phyloP scores from a whole-genome alignment of 2,113 vertebrate species.

The Strix uralensis region DNA sequence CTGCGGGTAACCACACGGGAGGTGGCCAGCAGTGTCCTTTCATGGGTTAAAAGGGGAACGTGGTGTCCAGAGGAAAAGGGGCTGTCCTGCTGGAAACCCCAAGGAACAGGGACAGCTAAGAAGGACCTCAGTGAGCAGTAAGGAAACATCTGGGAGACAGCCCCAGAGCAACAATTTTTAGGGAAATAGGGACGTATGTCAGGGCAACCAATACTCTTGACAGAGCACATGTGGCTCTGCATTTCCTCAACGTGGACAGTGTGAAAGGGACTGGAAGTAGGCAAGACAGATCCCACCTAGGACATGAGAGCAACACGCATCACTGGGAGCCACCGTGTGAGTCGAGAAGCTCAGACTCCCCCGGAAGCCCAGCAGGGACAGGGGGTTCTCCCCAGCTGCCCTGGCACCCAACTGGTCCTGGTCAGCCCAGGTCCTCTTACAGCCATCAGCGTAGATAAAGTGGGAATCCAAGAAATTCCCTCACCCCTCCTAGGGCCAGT shows the following conservation, averaged over 20 bases:
- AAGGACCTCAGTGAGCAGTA: background rate
- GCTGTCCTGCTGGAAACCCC: background rate
- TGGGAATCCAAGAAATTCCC: background rate
- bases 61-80: background rate
- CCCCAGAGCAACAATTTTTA: background rate
- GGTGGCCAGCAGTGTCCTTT: background rate
- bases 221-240: rapidly evolving
- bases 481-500: background rate
- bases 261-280: background rate
- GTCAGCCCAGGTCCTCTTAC: background rate
- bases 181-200: rapidly evolving
- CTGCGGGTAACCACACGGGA: rapidly evolving
- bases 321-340: background rate
- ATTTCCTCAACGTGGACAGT: background rate
- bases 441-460: background rate
- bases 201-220: background rate
- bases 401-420: background rate
- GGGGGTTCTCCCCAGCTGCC: background rate
- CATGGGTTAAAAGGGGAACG: background rate
- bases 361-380: background rate
- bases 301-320: rapidly evolving
- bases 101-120: background rate
- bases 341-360: background rate
- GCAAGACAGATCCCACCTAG: background rate
- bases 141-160: rapidly evolving